These are phyloP conservation scores for Myotis davidii DNA, from an alignment of 2,113 vertebrate genomes.

Conservation along the genomic window DNA sequence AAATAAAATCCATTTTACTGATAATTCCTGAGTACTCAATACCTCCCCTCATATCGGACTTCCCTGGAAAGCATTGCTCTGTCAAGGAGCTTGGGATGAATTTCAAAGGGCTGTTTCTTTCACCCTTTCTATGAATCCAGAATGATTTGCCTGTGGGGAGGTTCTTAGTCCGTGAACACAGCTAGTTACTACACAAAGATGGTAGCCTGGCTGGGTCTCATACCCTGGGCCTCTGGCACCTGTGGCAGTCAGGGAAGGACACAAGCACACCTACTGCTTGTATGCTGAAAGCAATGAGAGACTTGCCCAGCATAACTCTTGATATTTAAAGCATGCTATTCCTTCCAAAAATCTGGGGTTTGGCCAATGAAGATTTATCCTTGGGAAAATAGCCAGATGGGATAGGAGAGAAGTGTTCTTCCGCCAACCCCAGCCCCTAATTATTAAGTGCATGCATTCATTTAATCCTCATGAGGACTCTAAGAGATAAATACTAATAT, in stretches of 20 bases:
- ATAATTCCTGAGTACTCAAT: background rate
- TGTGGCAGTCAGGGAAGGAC: background rate
- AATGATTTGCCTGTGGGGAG: background rate
- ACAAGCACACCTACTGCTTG: too few species aligned
- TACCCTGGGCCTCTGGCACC: fast-evolving
- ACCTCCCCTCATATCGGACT: fast-evolving
- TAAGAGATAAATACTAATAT: background rate
- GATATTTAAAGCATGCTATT: background rate
- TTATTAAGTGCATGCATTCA: background rate
- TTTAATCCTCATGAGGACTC: background rate
- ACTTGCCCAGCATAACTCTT: background rate
- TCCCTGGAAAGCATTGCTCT: background rate
- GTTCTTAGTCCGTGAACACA: background rate
- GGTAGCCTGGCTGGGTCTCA: background rate
- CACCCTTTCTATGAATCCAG: background rate
- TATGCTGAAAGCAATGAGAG: background rate
- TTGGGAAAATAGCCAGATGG: background rate
- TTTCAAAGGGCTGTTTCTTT: background rate
- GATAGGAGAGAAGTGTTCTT: background rate
- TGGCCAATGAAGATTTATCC: background rate
- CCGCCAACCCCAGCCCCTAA: background rate
- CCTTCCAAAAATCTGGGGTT: background rate
- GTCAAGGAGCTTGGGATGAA: background rate
- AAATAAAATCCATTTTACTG: background rate
- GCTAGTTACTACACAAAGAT: background rate